phyloP scores from a whole-genome alignment of 2,113 vertebrate species.

The Syrmaticus mikado region DNA sequence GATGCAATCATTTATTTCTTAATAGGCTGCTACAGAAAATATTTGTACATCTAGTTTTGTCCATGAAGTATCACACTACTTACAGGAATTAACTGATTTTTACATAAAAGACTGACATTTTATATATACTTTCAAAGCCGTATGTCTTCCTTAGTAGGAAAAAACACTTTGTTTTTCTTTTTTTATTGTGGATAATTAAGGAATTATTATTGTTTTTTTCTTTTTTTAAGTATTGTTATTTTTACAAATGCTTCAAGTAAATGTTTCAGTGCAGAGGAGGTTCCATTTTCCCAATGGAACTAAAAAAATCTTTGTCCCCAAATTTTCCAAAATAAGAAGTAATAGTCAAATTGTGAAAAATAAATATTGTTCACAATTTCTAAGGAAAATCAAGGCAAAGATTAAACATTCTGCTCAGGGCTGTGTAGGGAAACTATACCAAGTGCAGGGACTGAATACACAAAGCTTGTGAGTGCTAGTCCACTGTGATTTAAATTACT shows the following conservation, averaged over 20 bases:
- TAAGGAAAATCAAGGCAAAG: not conserved
- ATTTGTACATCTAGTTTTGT: not conserved
- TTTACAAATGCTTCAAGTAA: not conserved
- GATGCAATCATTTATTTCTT: not conserved
- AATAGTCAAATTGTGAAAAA: not conserved
- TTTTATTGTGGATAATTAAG: not conserved
- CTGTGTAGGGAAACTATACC: fast-evolving
- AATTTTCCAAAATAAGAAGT: not conserved
- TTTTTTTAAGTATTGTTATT: not conserved
- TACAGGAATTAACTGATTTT: not conserved
- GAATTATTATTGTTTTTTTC: no score
- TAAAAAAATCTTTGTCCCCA: not conserved
- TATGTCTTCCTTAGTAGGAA: not conserved
- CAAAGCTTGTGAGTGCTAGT: not conserved
- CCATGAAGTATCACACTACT: not conserved
- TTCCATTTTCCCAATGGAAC: not conserved
- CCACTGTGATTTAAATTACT: constrained; percentile 1
- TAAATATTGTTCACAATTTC: not conserved
- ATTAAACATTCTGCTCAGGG: not conserved
- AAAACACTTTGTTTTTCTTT: not conserved
- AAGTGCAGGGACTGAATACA: not conserved
- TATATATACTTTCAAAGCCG: not conserved
- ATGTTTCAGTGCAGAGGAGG: not conserved
- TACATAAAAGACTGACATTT: not conserved
- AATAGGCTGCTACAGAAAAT: not conserved